Base-by-base conservation (phyloP, 2,113 vertebrate genomes). In the Stercorarius parasiticus region DNA sequence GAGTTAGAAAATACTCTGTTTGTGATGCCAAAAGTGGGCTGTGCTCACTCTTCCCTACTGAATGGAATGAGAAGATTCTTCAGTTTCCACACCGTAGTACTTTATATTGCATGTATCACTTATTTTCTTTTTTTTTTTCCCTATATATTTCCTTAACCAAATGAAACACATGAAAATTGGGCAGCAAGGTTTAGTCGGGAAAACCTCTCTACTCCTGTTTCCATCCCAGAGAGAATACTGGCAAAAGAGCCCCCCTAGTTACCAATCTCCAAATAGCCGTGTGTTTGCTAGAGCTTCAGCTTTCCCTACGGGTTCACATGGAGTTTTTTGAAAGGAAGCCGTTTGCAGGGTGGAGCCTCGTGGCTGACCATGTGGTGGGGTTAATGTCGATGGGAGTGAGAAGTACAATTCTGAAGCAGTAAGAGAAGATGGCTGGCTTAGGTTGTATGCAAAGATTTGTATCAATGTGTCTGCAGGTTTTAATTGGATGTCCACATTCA, bases 11-110 rank as follows among this genome's bases (percentile, higher is more conserved):
- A 71, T 10, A 55, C 32, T 78, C 30, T 77, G 9, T 32, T 70
- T 85, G 77, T 73, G 78, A 94, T 97, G 96, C 94, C 95, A 95
- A 93, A 96, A 95, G 88, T 79, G 90, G 87, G 86, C 94, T 34
- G 67, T 86, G 71, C 92, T 93, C 72, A 71, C 80, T 91, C 86
- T 93, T 91, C 64, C 85, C 73, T 45, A 21, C 1, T 26, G 43
- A 89, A 71, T 13, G 34, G 69, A 79, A 53, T 1, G 10, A 89
- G 40, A 89, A 77, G 36, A 40, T 66, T 66, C 73, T 72, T 94
- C 52, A 49, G 32, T 86, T 94, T 91, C 67, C 58, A 65, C 53
- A 52, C 45, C 16, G 1, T 13, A 55, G 49, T 83, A 82, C n/a
- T 93, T 90, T 17, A 40, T 71, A 67, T 43, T 73, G 40, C 47